A percentile compares a stretch with the other conserved stretches of the same genome.
These are phyloP conservation scores for Taenaris catops DNA, from an alignment of 2,888 invertebrate species.

Conservation along the genomic window DNA sequence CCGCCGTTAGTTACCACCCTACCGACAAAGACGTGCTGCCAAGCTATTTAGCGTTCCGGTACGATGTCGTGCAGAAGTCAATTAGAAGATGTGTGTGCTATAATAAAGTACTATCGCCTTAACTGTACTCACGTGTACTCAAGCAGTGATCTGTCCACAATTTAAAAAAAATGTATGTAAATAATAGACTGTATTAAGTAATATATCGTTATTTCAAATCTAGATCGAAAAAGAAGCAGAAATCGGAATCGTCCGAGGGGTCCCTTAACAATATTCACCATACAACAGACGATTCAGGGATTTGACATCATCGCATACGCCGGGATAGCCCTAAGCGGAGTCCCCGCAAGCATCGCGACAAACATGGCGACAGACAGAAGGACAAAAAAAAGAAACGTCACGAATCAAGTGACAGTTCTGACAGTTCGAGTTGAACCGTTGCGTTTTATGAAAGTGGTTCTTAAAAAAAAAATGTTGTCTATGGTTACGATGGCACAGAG, in stretches of 20 bases:
- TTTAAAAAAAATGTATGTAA: too few species aligned
- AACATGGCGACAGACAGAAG: conserved; percentile 40
- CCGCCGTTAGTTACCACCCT: too few species aligned
- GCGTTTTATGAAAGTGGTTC: conserved; percentile 1
- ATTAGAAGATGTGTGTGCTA: too few species aligned
- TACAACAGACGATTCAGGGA: conserved; percentile 71
- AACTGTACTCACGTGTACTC: too few species aligned
- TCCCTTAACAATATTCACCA: conserved; percentile 67
- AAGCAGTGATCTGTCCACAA: too few species aligned
- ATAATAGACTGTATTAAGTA: too few species aligned
- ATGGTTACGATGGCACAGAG: conserved; percentile 5
- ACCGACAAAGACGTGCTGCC: too few species aligned
- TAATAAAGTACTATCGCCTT: too few species aligned
- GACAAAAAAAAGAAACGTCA: conserved; percentile 48
- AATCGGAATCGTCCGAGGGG: conserved; percentile 62
- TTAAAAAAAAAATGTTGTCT: conserved; percentile 9
- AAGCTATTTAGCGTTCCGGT: too few species aligned
- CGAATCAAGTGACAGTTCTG: conserved; percentile 47
- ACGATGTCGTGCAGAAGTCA: too few species aligned
- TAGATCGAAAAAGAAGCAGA: conserved; percentile 57
- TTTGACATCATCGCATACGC: conserved; percentile 71
- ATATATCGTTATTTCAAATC: too few species aligned
- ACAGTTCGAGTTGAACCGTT: conserved; percentile 57
- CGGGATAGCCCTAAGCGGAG: conserved; percentile 57
- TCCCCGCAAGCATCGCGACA: conserved; percentile 36